A percentile compares a stretch with the other conserved stretches of the same genome.
phyloP scores from a whole-genome alignment of 1,140 invertebrate genomes.

The Caenorhabditis brenneri region DNA sequence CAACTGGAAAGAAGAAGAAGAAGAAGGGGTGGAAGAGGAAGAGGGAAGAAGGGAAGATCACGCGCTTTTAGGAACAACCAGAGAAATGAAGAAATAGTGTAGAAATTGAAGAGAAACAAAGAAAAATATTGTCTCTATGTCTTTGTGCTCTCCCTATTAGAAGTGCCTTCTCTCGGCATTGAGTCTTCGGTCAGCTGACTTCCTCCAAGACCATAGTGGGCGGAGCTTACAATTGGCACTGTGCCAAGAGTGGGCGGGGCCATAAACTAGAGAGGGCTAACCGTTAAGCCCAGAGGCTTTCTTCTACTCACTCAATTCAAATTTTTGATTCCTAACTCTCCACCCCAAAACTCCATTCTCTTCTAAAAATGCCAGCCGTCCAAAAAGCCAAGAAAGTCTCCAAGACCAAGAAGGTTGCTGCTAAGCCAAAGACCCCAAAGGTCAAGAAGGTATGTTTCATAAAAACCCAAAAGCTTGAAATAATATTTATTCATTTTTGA shows the following conservation, averaged over 20 bases:
- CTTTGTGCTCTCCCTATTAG: neutral
- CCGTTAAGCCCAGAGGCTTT: conserved; percentile 13
- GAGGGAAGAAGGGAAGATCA: neutral
- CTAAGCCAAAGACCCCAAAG: conserved; percentile 47
- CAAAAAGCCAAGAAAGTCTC: conserved; percentile 2
- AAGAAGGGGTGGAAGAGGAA: neutral
- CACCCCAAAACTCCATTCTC: neutral
- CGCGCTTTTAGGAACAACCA: neutral
- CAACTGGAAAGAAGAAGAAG: neutral
- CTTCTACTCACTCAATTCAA: neutral
- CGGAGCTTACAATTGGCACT: neutral
- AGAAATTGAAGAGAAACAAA: neutral
- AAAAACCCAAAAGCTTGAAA: neutral
- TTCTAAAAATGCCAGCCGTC: conserved; percentile 14
- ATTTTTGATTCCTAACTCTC: conserved; percentile 3
- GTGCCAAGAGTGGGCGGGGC: conserved; percentile 6
- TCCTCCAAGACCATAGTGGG: conserved; percentile 17
- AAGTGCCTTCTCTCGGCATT: neutral
- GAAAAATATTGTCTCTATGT: conserved; percentile 3
- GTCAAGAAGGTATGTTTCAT: conserved; percentile 21
- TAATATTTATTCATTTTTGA: neutral
- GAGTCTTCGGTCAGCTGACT: conserved; percentile 25
- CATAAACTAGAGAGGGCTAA: neutral
- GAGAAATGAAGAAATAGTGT: neutral
- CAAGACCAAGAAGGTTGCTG: conserved; percentile 45